phyloP scores from a whole-genome alignment of 1,140 invertebrate genomes.

The Phthorimaea operculella region DNA sequence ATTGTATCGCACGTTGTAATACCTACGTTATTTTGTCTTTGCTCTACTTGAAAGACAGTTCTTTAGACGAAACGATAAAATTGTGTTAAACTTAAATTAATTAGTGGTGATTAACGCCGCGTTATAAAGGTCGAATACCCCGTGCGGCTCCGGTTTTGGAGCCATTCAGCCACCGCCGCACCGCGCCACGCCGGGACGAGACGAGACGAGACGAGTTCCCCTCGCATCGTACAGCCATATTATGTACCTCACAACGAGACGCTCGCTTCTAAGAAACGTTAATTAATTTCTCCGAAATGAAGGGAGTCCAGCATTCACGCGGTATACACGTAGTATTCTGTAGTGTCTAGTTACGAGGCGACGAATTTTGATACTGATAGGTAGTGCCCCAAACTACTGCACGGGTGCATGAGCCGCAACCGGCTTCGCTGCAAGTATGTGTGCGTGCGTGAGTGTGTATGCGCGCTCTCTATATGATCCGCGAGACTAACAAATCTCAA shows the following conservation, averaged over 20 bases:
- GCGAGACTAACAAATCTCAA: not conserved
- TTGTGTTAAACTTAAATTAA: too few relatives aligned
- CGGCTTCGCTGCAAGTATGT: slow-evolving; percentile 19
- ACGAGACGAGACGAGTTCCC: too few relatives aligned
- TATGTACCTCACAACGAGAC: slow-evolving; percentile 16
- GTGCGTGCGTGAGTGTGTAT: slow-evolving; percentile 17
- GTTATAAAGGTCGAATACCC: too few relatives aligned
- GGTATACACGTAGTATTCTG: not conserved
- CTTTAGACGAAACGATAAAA: too few relatives aligned
- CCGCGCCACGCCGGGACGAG: too few relatives aligned
- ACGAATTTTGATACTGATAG: slow-evolving; percentile 33
- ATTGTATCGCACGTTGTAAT: too few relatives aligned
- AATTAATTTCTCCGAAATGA: slow-evolving; percentile 51
- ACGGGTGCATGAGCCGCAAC: slow-evolving; percentile 17
- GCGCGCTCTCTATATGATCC: not conserved
- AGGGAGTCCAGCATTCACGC: slow-evolving; percentile 1
- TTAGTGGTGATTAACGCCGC: too few relatives aligned
- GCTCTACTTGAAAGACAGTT: too few relatives aligned
- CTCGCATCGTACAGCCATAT: too few relatives aligned
- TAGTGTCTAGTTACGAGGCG: slow-evolving; percentile 26
- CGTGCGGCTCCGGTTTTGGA: too few relatives aligned
- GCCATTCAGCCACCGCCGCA: too few relatives aligned
- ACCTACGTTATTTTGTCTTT: too few relatives aligned
- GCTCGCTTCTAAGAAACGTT: slow-evolving; percentile 40
- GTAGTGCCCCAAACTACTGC: slow-evolving; percentile 13